Base-by-base conservation (phyloP, 2,113 vertebrate species). In the Microcebus jonahi region DNA sequence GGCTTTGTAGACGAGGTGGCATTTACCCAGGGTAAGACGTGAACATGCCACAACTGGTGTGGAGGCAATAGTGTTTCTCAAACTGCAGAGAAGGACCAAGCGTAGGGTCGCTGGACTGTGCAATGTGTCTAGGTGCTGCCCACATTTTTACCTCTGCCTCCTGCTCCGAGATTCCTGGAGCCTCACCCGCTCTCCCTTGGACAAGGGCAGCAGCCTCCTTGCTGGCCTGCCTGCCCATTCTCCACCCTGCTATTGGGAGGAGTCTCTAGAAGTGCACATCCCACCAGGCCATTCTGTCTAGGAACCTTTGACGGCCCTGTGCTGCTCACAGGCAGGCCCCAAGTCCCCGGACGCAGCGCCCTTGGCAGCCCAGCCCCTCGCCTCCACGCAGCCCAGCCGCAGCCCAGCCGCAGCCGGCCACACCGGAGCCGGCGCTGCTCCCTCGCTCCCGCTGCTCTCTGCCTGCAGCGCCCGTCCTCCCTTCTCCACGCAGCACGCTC, bases 121-220 rank as follows among this genome's bases (percentile, higher is more conserved):
- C 4, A 59, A 12, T 8, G 13, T 45, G 67, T 25, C 0, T 0
- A 0, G 15, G 0, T 6, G 11, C 36, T 39, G 2, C 21, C 25
- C 68, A 21, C 1, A 17, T 8, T n/a, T 59, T 15, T 36, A 6
- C 25, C 29, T 53, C 29, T 42, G 48, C 31, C 29, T 48, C 21
- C 23, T 7, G 45, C 53, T 50, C 1, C 0, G 23, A 61, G 15
- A 6, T 73, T 31, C 36, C 34, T 83, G 34, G 57, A 75, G 13
- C 31, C 17, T 71, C 59, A n/a, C 53, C 15, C 15, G 27, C 15
- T 75, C 20, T 55, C 68, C 29, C 36, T 29, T 29, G 13, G 39
- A 48, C 29, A 53, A 84, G 63, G 5, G 17, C 67, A 85, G 29
- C 4, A 61, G 55, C 25, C 34, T 91, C 36, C 39, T 91, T 17